phyloP scores from a whole-genome alignment of 2,888 invertebrate species.

The Ormyrus labotus region DNA sequence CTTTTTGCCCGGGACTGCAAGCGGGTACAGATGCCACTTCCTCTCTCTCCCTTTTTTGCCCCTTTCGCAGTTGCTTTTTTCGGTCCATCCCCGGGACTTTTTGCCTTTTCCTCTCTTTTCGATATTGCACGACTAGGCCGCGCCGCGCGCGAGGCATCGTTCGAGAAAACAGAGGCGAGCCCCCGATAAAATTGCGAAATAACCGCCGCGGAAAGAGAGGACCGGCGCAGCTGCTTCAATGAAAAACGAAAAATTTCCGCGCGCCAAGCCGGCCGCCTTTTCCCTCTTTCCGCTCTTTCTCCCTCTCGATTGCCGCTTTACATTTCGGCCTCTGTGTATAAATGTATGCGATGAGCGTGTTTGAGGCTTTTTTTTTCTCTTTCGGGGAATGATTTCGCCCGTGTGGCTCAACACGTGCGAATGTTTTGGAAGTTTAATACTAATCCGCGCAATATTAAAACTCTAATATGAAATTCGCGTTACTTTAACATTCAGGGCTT shows the following conservation, averaged over 20 bases:
- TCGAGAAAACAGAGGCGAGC: constrained; percentile 20
- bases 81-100: constrained; percentile 42
- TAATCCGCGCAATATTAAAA: constrained; percentile 3
- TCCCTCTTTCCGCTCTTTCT: too few relatives aligned
- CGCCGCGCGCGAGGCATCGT: background rate
- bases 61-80: background rate
- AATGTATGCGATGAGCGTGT: too few relatives aligned
- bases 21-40: too few relatives aligned
- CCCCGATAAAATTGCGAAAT: constrained; percentile 55
- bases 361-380: too few relatives aligned
- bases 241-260: constrained; percentile 40
- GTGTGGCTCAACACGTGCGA: too few relatives aligned
- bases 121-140: constrained; percentile 34
- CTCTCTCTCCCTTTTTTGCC: background rate
- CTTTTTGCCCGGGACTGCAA: too few relatives aligned
- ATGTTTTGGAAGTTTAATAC: background rate
- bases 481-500: too few relatives aligned
- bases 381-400: too few relatives aligned
- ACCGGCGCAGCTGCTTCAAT: constrained; percentile 41
- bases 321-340: too few relatives aligned
- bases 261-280: background rate
- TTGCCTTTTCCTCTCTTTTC: constrained; percentile 27
- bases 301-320: too few relatives aligned
- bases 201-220: constrained; percentile 11
- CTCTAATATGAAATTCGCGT: too few relatives aligned